phyloP scores from a whole-genome alignment of 2,113 vertebrate species.

The Pedionomus torquatus region DNA sequence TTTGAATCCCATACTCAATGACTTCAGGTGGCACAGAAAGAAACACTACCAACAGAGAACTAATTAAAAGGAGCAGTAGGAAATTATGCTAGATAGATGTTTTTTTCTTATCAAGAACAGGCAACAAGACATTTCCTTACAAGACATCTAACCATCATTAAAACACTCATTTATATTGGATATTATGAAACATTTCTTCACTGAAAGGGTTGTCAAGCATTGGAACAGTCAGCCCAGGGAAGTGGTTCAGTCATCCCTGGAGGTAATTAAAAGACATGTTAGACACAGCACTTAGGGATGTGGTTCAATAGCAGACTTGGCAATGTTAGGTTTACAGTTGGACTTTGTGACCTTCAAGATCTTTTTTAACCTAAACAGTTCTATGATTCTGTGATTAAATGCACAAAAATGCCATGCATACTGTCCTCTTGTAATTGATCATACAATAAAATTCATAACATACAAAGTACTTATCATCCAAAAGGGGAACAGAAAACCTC shows the following conservation, averaged over 20 bases:
- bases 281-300: accelerated
- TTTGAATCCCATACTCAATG: not conserved
- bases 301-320: not conserved
- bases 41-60: not conserved
- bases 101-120: not conserved
- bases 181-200: not conserved
- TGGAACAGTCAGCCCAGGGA: not conserved
- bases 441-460: not conserved
- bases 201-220: not conserved
- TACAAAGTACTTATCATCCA: not conserved
- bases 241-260: not conserved
- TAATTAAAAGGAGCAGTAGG: not conserved
- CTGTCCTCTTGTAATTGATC: not conserved
- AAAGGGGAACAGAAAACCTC: not conserved
- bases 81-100: not conserved
- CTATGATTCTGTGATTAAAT: not conserved
- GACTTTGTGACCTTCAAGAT: not conserved
- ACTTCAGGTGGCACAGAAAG: not conserved
- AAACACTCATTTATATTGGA: not conserved
- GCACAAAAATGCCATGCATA: not conserved
- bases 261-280: not conserved
- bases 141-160: not conserved
- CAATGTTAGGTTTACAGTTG: not conserved
- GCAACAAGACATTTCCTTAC: not conserved
- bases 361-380: not conserved